A percentile compares a stretch with the other conserved stretches of the same genome.
phyloP scores from a whole-genome alignment of 2,113 vertebrate genomes.

The Atlantisia rogersi region DNA sequence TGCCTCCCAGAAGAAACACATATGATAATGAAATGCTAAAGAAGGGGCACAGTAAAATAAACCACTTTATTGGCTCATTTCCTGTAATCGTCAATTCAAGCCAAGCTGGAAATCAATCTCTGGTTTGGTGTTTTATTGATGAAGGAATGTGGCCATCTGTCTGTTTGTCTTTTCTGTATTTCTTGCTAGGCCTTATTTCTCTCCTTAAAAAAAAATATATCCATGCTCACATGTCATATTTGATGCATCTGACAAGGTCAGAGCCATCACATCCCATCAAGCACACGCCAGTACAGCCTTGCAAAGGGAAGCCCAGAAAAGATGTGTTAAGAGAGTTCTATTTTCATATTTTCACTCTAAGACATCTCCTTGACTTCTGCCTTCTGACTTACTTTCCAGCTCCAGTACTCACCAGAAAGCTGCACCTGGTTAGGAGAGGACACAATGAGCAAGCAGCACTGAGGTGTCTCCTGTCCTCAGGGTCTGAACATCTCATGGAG shows the following conservation, averaged over 20 bases:
- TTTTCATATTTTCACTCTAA: background rate
- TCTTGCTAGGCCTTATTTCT: background rate
- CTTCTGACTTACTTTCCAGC: background rate
- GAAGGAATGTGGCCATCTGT: background rate
- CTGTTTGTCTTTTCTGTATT: background rate
- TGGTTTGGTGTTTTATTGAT: background rate
- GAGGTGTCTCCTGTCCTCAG: background rate
- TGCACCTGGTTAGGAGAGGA: background rate
- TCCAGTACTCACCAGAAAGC: background rate
- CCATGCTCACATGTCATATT: background rate
- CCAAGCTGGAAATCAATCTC: background rate
- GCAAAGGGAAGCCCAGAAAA: background rate
- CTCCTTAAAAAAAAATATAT: background rate
- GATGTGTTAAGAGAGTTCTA: background rate
- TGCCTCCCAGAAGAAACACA: background rate
- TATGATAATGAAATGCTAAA: background rate
- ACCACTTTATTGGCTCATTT: background rate
- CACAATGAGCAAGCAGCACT: background rate
- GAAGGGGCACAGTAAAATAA: background rate
- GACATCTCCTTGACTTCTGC: background rate
- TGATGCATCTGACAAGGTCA: conserved; percentile 24
- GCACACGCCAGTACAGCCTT: background rate
- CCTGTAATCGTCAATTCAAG: background rate
- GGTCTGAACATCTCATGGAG: background rate
- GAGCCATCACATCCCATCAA: background rate